These are phyloP conservation scores for Drosophila cognata DNA, from an alignment of 2,888 invertebrate genomes.

Conservation along the genomic window DNA sequence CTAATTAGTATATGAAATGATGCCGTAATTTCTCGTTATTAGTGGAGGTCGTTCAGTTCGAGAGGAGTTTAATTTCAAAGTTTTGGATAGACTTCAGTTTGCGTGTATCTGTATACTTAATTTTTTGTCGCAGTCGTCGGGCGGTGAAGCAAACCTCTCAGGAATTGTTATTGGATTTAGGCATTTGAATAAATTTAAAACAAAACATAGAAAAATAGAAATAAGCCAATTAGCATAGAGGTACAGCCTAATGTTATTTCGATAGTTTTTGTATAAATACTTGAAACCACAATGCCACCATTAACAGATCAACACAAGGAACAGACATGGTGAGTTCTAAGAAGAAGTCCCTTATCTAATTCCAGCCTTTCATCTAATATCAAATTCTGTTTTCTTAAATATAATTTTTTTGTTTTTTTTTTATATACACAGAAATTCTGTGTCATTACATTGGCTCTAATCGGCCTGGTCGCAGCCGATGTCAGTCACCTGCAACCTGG, in stretches of 20 bases:
- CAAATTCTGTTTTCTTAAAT: background rate
- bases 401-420: background rate
- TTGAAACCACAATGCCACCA: conserved; percentile 38
- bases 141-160: conserved; percentile 34
- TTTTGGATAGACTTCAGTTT: conserved; percentile 4
- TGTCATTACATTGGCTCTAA: conserved; percentile 60
- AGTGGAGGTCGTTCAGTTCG: conserved; percentile 45
- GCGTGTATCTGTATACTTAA: background rate
- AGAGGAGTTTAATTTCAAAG: conserved; percentile 40
- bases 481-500: conserved; percentile 71
- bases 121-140: conserved; percentile 7
- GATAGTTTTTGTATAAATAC: conserved; percentile 66
- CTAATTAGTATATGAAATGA: conserved; percentile 29
- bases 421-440: conserved; percentile 57
- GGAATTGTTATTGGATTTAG: conserved; percentile 33
- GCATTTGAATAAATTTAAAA: conserved; percentile 32
- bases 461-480: conserved; percentile 69
- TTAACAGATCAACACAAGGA: conserved; percentile 57
- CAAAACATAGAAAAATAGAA: conserved; percentile 37
- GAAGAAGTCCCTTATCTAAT: background rate
- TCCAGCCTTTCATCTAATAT: background rate
- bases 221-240: conserved; percentile 73
- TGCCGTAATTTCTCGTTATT: conserved; percentile 35
- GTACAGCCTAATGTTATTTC: conserved; percentile 11
- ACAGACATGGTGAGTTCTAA: conserved; percentile 63